Percentiles rank a stretch among this genome's conserved stretches.
Evolutionary conservation across 2,888 invertebrate genomes (phyloP).

Genomic region (Physocephala rufipes): DNA sequence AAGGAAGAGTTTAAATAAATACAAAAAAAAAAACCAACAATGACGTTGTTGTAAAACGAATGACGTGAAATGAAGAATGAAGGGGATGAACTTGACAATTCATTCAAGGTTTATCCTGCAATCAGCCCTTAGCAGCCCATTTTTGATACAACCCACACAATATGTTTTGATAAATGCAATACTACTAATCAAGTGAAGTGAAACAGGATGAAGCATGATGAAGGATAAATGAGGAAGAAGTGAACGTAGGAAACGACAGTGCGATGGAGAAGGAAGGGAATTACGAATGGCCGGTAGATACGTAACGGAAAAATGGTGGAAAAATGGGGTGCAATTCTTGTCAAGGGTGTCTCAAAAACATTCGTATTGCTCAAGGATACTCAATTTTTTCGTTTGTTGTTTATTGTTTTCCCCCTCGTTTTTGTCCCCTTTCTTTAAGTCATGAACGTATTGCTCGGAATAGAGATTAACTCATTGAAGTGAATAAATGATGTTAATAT

Average conservation of each 20-base stretch:
- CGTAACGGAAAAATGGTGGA: no score
- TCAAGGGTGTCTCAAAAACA: not conserved
- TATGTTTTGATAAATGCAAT: not conserved
- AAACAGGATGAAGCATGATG: not conserved
- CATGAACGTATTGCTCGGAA: conserved; percentile 24
- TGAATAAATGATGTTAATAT: conserved; percentile 51
- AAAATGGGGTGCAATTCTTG: not conserved
- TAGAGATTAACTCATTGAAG: conserved; percentile 49
- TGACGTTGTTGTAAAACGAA: no score
- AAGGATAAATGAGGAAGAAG: not conserved
- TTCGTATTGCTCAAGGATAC: conserved; percentile 10
- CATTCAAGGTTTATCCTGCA: not conserved
- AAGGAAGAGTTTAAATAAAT: no score
- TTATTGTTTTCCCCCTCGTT: not conserved
- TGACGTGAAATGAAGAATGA: not conserved
- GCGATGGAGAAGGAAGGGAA: not conserved
- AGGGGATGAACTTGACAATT: not conserved
- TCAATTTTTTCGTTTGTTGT: not conserved
- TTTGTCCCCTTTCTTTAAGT: not conserved
- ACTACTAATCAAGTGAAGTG: not conserved
- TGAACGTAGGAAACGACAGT: not conserved
- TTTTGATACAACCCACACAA: not conserved
- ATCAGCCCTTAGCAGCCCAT: not conserved
- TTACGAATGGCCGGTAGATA: no score
- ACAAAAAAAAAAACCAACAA: no score